A percentile compares a stretch with the other conserved stretches of the same genome.
phyloP scores from a whole-genome alignment of 2,113 vertebrate species.

The Gambusia affinis region DNA sequence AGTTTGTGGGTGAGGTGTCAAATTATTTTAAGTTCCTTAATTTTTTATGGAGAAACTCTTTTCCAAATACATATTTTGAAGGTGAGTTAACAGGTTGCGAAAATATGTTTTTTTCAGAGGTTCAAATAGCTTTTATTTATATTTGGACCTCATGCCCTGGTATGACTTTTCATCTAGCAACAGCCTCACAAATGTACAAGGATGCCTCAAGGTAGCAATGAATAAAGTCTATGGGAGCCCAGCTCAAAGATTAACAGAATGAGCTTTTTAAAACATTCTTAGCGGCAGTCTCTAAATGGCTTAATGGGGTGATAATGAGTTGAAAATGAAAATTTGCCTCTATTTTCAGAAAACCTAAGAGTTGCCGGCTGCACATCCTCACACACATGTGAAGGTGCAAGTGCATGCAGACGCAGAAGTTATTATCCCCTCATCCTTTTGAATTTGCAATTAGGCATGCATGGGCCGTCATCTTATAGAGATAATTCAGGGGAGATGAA shows the following conservation, averaged over 20 bases:
- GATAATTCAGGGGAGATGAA: constrained; percentile 45
- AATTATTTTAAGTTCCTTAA: background rate
- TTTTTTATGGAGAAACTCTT: background rate
- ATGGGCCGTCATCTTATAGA: constrained; percentile 51
- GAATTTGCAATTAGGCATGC: constrained; percentile 72
- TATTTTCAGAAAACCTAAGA: constrained; percentile 66
- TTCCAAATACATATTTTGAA: background rate
- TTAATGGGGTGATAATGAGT: constrained; percentile 69
- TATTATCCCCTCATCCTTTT: constrained; percentile 68
- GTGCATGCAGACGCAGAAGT: constrained; percentile 37
- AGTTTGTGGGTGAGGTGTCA: background rate
- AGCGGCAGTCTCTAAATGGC: constrained; percentile 60
- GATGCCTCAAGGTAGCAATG: constrained; percentile 59
- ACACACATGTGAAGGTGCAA: constrained; percentile 18
- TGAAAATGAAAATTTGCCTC: constrained; percentile 66
- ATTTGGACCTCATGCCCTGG: background rate
- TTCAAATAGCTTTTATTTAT: background rate
- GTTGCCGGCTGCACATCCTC: constrained; percentile 39
- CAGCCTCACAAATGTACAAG: constrained; percentile 29
- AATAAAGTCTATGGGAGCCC: constrained; percentile 46
- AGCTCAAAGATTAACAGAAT: constrained; percentile 29
- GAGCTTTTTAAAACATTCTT: constrained; percentile 36
- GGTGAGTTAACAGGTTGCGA: background rate
- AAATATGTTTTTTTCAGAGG: background rate
- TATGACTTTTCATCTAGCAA: background rate